Percentiles rank a stretch among this genome's conserved stretches.
Evolutionary conservation across 2,113 vertebrate species (phyloP).

Genomic region (Anoplopoma fimbria): DNA sequence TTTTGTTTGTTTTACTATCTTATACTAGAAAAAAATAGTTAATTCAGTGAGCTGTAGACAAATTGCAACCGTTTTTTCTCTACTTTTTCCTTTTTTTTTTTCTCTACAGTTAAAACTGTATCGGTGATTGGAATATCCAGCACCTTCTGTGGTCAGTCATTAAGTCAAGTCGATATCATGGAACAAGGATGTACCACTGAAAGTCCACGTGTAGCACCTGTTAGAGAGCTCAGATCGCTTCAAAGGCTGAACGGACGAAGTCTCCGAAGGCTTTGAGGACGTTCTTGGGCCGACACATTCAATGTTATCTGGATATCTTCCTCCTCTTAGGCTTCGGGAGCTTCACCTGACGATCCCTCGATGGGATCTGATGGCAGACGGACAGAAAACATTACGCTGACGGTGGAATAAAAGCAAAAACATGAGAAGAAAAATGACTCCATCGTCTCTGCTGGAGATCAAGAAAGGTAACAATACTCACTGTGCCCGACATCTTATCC

Average conservation of each 20-base stretch:
- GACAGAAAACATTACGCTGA: neutral
- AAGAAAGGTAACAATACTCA: conserved; percentile 82
- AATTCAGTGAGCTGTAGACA: conserved; percentile 91
- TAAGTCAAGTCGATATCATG: conserved; percentile 64
- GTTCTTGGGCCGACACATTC: conserved; percentile 87
- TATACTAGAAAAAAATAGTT: conserved; percentile 95
- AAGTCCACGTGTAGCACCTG: conserved; percentile 80
- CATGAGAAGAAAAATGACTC: neutral
- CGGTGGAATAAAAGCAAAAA: too few species aligned
- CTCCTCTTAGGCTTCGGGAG: conserved; percentile 98
- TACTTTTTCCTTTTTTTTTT: conserved; percentile 5
- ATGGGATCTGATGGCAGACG: conserved; percentile 88
- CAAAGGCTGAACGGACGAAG: conserved; percentile 63
- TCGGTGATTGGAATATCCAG: conserved; percentile 88
- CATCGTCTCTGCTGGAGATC: neutral
- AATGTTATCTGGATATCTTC: conserved; percentile 99
- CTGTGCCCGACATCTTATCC: conserved; percentile 98
- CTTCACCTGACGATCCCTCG: conserved; percentile 95
- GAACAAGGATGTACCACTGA: conserved; percentile 82
- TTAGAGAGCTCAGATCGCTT: conserved; percentile 73
- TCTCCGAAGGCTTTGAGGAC: conserved; percentile 74
- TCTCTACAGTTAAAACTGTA: conserved; percentile 80
- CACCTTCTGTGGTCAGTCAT: conserved; percentile 81
- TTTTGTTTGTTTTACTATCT: conserved; percentile 84
- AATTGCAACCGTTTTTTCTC: conserved; percentile 80